phyloP scores from a whole-genome alignment of 2,888 invertebrate genomes.

The Seira ritae region DNA sequence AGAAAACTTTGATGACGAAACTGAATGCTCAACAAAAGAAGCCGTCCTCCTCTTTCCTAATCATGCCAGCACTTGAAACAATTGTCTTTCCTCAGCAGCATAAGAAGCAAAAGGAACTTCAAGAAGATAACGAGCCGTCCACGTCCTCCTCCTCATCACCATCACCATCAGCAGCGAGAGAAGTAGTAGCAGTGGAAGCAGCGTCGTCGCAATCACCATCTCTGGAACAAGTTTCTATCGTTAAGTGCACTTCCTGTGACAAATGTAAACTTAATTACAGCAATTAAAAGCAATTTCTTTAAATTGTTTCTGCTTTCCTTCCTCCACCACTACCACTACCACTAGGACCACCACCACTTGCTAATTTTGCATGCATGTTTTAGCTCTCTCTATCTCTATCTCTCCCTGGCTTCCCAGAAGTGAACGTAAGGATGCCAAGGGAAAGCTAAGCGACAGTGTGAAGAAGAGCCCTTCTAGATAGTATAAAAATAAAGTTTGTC shows the following conservation, averaged over 20 bases:
- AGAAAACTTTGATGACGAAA: not conserved
- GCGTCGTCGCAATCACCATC: no score
- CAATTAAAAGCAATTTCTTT: slow-evolving; percentile 66
- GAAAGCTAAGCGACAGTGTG: no score
- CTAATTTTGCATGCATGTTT: no score
- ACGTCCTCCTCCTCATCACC: slow-evolving; percentile 19
- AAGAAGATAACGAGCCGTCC: slow-evolving; percentile 19
- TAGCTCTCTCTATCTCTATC: no score
- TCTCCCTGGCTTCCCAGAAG: no score
- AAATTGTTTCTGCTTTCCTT: slow-evolving; percentile 29
- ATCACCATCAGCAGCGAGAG: not conserved
- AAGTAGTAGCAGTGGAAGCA: no score
- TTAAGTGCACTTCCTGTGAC: slow-evolving; percentile 70
- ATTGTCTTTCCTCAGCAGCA: not conserved
- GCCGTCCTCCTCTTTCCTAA: not conserved
- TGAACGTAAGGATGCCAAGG: no score
- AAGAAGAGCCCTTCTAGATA: no score
- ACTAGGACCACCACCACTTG: no score
- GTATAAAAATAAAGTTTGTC: no score
- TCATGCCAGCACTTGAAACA: slow-evolving; percentile 13
- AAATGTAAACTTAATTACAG: slow-evolving; percentile 71
- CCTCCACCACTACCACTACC: no score
- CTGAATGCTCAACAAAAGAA: not conserved
- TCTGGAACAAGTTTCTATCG: slow-evolving; percentile 55
- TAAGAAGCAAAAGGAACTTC: not conserved